Percentiles rank a stretch among this genome's conserved stretches.
phyloP scores from a whole-genome alignment of 2,113 vertebrate species.

The Mirza zaza region DNA sequence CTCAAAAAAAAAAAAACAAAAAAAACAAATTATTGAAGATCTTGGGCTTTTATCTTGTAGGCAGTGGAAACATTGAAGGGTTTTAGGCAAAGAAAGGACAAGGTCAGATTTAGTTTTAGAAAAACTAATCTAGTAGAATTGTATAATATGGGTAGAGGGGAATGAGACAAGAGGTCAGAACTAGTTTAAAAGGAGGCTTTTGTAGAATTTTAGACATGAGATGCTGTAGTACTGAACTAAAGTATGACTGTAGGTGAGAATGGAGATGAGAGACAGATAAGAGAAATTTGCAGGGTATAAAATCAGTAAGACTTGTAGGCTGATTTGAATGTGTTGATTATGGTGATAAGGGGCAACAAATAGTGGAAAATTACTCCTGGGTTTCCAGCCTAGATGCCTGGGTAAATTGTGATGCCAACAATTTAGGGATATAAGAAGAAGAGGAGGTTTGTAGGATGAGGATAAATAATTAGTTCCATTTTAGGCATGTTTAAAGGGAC shows the following conservation, averaged over 20 bases:
- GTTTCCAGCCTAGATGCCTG: constrained; percentile 21
- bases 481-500: neutral
- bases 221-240: neutral
- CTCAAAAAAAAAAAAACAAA: too few relatives aligned
- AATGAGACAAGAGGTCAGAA: neutral
- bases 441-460: neutral
- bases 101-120: neutral
- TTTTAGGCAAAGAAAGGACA: neutral
- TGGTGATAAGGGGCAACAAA: neutral
- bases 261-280: neutral
- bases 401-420: neutral
- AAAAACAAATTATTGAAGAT: neutral
- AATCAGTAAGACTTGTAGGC: neutral
- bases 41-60: neutral
- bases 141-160: neutral
- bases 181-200: neutral
- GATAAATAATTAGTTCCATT: neutral
- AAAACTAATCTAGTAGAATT: constrained; percentile 21
- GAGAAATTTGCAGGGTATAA: neutral
- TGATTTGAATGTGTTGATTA: neutral
- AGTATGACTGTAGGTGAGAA: neutral
- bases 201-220: neutral
- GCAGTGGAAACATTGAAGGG: neutral
- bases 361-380: neutral
- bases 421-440: constrained; percentile 12